Evolutionary conservation across 2,797 vertebrate species (phyloP), one percentile per base, ranked within the genome.

Genomic region (Myotis myotis): DNA sequence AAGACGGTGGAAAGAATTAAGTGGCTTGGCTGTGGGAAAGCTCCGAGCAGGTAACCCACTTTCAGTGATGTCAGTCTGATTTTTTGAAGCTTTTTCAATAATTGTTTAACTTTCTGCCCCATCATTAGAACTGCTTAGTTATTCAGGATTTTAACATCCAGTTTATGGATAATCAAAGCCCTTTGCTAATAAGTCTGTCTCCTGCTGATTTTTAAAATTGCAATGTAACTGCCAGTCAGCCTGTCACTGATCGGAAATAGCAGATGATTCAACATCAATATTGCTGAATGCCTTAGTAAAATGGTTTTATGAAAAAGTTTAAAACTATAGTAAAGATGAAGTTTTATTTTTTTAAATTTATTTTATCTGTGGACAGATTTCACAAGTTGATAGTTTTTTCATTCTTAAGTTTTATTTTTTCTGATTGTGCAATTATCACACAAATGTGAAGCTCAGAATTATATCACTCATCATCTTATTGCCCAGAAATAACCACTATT

Each of bases 391-490:
- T 51, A 75, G n/a, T 64, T 81, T 92, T 66, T 28, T 84, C 25
- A 74, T 44, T 89, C 89, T 93, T 75, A 70, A 79, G 23, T 5
- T 85, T 89, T 51, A 20, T 62, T 86, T 53, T 88, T 57, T 44
- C 49, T 80, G 44, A 71, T 81, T 62, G 62, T 80, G 6, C 8
- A 74, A 12, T 92, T 75, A 49, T 30, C 44, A 75, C n/a, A 91
- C 85, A 89, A 93, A 88, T 75, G 44, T 83, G 64, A 94, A 75
- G n/a, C 44, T 83, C 20, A 78, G 62, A 72, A 92, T 90, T 83
- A 89, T 94, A 86, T 60, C 6, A 57, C n/a, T 85, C 47, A 85
- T 76, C 38, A 78, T 83, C 6, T 38, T 72, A 89, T 78, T 83
- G 55, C 17, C 28, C 28, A 38, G 53, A 86, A 93, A 93, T 76